phyloP scores from a whole-genome alignment of 2,888 invertebrate genomes.

The Zeuzera pyrina region DNA sequence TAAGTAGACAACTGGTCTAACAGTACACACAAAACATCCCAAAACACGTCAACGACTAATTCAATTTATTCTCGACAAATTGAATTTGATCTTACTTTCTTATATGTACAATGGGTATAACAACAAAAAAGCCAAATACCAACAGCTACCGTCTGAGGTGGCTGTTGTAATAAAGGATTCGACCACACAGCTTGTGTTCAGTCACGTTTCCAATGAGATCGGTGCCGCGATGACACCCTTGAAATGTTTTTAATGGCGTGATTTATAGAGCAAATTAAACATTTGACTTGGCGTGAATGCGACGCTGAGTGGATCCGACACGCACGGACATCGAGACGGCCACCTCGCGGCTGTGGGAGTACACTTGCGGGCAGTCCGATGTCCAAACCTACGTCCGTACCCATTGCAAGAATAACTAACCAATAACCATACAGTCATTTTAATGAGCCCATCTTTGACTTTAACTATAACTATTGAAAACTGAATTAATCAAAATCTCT shows the following conservation, averaged over 20 bases:
- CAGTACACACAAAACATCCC: slow-evolving; percentile 3
- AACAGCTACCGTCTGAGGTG: slow-evolving; percentile 18
- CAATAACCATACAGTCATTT: too few species aligned
- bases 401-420: too few species aligned
- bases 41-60: slow-evolving; percentile 15
- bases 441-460: too few species aligned
- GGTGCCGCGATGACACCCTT: slow-evolving; percentile 68
- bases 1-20: slow-evolving; percentile 1
- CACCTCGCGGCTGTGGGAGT: slow-evolving; percentile 14
- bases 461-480: too few species aligned
- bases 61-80: slow-evolving; percentile 42
- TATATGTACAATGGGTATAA: slow-evolving; percentile 36
- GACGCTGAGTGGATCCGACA: slow-evolving; percentile 68
- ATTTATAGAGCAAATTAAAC: slow-evolving; percentile 74
- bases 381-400: too few species aligned
- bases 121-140: slow-evolving; percentile 42
- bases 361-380: slow-evolving; percentile 2
- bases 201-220: slow-evolving; percentile 68
- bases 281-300: slow-evolving; percentile 72
- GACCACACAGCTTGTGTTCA: slow-evolving; percentile 56
- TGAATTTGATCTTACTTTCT: slow-evolving; percentile 47
- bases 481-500: too few species aligned
- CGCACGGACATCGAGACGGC: slow-evolving; percentile 52
- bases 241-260: slow-evolving; percentile 71
- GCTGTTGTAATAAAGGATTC: slow-evolving; percentile 6